phyloP scores from a whole-genome alignment of 2,113 vertebrate genomes.

The Protobothrops mucrosquamatus region DNA sequence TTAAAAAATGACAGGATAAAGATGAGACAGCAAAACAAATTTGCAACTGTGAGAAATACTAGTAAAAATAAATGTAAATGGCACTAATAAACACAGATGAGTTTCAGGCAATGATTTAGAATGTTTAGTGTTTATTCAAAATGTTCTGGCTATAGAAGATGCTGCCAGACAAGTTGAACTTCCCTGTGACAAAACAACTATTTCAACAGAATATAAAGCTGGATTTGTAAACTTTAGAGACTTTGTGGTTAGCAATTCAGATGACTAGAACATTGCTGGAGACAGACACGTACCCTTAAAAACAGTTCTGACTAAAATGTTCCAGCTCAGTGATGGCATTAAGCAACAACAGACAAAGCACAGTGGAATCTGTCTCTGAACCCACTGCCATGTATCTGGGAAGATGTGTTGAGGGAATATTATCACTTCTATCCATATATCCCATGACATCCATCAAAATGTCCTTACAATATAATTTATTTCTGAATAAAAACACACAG shows the following conservation, averaged over 20 bases:
- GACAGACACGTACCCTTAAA: neutral
- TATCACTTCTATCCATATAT: neutral
- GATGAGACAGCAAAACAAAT: neutral
- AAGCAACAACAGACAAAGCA: neutral
- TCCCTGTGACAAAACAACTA: slow-evolving; percentile 6
- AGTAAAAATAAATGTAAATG: neutral
- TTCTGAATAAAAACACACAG: neutral
- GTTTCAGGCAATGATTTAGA: neutral
- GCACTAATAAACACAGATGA: neutral
- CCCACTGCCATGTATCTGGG: neutral
- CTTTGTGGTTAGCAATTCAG: neutral
- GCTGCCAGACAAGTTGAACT: neutral
- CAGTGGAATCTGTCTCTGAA: neutral
- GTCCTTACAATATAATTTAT: neutral
- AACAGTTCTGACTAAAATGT: neutral
- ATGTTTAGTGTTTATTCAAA: neutral
- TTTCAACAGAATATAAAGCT: slow-evolving; percentile 2
- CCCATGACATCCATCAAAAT: neutral
- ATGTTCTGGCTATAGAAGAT: neutral
- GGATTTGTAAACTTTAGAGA: neutral
- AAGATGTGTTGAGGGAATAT: neutral
- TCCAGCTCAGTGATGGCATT: neutral
- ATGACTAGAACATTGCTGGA: neutral
- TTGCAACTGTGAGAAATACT: neutral
- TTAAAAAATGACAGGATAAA: neutral